Base-by-base conservation (phyloP, 1,140 invertebrate species). In the Coptotermes formosanus region DNA sequence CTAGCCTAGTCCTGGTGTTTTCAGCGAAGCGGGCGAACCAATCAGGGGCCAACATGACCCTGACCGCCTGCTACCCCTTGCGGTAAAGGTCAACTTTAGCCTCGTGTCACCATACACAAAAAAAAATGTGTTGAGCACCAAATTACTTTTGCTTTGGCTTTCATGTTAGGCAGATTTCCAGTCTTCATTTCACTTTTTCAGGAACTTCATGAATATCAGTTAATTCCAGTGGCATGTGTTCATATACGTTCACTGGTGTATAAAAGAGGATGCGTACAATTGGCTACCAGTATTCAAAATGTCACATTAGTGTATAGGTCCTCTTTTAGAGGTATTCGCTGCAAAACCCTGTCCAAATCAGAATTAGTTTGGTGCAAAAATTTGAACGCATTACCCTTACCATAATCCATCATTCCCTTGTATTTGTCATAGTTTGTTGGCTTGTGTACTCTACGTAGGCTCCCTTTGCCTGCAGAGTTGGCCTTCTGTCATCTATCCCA, bases 41-140 rank as follows among this genome's bases (percentile, higher is more conserved):
- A 87, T 84, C 83, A 84, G 86, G 87, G 85, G 87, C 82, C 87
- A 86, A 85, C 87, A 86, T 87, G 87, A 87, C 87, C 86, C 86
- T 84, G 84, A 85, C 69, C 86, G 83, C 86, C 87, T 87, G 85
- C 87, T 84, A 86, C 82, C 85, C 84, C 75, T 85, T 85, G 87
- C 87, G 87, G 87, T 87, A 87, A 87, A 87, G 83, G 87, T 86
- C 87, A 86, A 87, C 87, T 84, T 85, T 86, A 84, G 83, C 83
- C 83, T 84, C 83, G 83, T 84, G 83, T 84, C 83, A 84, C 83
- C 83, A 84, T 52, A 52, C 83, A 75, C 64, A 75, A 75, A n/a
- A n/a, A n/a, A n/a, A n/a, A 75, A 75, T 75, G 64, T 25, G 64
- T 75, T 8, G 25, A 30, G 64, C 64, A 75, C 64, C 64, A 75